phyloP scores from a whole-genome alignment of 2,888 invertebrate species.

The Panorpa germanica region DNA sequence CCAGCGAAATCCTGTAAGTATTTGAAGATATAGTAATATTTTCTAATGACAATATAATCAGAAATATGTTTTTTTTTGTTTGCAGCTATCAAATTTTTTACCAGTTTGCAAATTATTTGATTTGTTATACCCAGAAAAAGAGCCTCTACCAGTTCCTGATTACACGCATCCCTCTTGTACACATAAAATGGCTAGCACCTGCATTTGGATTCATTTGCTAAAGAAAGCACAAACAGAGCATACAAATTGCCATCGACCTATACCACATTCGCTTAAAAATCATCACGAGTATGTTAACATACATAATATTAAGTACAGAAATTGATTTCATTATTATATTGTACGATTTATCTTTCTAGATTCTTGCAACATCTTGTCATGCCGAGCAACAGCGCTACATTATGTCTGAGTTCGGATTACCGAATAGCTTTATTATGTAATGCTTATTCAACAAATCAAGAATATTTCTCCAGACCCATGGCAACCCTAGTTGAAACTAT shows the following conservation, averaged over 20 bases:
- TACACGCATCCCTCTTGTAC: constrained; percentile 70
- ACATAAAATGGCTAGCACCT: constrained; percentile 83
- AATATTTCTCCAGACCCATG: constrained; percentile 83
- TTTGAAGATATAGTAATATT: constrained; percentile 8
- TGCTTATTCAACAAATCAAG: constrained; percentile 87
- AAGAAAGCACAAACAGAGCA: constrained; percentile 85
- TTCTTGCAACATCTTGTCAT: constrained; percentile 71
- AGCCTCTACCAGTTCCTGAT: constrained; percentile 77
- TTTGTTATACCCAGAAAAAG: constrained; percentile 80
- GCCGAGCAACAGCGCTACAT: constrained; percentile 44
- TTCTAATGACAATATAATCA: constrained; percentile 3
- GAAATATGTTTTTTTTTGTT: constrained; percentile 14
- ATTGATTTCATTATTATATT: constrained; percentile 3
- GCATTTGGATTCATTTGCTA: constrained; percentile 91
- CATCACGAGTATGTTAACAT: constrained; percentile 55
- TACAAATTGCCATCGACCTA: constrained; percentile 51
- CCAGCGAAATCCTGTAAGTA: constrained; percentile 68
- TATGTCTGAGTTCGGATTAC: constrained; percentile 71
- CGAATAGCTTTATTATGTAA: constrained; percentile 85
- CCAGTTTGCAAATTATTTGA: constrained; percentile 85
- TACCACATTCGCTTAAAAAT: constrained; percentile 63
- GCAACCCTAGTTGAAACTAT: constrained; percentile 77
- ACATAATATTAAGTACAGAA: background rate
- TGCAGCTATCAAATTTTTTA: constrained; percentile 60
- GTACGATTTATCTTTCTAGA: constrained; percentile 26